Percentiles rank a stretch among this genome's conserved stretches.
These are phyloP conservation scores for Mongoloraphidia duomilia DNA, from an alignment of 2,888 invertebrate species.

Conservation along the genomic window DNA sequence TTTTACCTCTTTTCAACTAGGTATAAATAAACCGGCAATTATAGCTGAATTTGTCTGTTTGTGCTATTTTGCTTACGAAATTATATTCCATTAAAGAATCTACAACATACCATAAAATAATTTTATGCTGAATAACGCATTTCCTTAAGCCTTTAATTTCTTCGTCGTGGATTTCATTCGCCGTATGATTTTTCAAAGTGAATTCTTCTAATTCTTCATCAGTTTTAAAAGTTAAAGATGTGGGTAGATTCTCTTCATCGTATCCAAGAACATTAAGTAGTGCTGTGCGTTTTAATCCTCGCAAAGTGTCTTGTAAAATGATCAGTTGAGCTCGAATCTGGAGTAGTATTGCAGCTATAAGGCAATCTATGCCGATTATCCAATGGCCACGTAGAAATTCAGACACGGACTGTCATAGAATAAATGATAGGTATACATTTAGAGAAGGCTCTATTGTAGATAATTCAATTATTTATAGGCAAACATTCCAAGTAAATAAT, in stretches of 20 bases:
- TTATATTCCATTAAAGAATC: neutral
- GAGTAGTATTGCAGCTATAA: neutral
- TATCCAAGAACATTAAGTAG: neutral
- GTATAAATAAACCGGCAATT: no score
- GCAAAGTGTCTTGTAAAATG: neutral
- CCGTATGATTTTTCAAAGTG: neutral
- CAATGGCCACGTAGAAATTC: neutral
- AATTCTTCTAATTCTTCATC: neutral
- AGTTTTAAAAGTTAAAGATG: no score
- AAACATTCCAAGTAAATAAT: no score
- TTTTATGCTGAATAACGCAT: neutral
- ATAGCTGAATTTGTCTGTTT: no score
- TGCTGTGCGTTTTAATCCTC: neutral
- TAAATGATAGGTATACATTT: neutral
- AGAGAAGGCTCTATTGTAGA: no score
- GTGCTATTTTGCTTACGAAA: no score
- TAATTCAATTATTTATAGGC: no score
- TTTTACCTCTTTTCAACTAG: no score
- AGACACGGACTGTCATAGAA: neutral
- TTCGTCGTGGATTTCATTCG: neutral
- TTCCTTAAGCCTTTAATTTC: neutral
- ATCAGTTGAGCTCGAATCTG: neutral
- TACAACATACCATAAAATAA: neutral
- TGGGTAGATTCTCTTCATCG: no score
- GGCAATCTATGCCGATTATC: no score